Base-by-base conservation (phyloP, 2,113 vertebrate species). In the Ptychochromis oligacanthus region DNA sequence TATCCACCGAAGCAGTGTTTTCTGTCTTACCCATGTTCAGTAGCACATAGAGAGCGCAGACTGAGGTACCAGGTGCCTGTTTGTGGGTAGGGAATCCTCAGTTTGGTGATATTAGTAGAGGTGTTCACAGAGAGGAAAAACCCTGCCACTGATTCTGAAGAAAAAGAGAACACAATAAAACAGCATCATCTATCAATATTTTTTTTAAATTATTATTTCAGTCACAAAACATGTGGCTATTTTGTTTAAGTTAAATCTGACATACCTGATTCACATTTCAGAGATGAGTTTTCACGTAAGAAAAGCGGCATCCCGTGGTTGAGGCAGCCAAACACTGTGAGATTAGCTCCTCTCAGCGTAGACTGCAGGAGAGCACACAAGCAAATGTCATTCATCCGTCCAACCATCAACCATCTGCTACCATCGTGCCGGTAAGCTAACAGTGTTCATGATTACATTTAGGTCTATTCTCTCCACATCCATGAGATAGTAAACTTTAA, bases 61-160 rank as follows among this genome's bases (percentile, higher is more conserved):
- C 97, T 98, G 79, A 99, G 96, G 94, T 98, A 99, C 98, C 98
- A 99, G 81, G 96, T 98, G 77, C 98, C 98, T 0, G 98, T 99
- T 93, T 98, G 98, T 0, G 98, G 98, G 85, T 99, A 99, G 0
- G 98, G 98, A 56, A 99, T 97, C 82, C 97, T 96, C 80, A 99
- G 92, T 81, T 97, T 97, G 91, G 97, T 97, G 81, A 98, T 92
- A 83, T 96, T 97, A 88, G 96, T 91, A 0, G 96, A 96, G 55
- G 96, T 77, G 0, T 97, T 98, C 74, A 99, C 96, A 0, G 97
- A 96, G 13, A 99, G 95, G 55, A 97, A 94, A 89, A 98, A 99
- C 31, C 98, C 98, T 0, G 97, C 93, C 2, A 89, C 90, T 0
- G 96, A 96, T 74, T 97, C 98, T 99, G 94, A 2, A 72, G 14